Evolutionary conservation across 2,113 vertebrate genomes (phyloP), one percentile per base, ranked within the genome.

Genomic region (Saimiri boliviensis): DNA sequence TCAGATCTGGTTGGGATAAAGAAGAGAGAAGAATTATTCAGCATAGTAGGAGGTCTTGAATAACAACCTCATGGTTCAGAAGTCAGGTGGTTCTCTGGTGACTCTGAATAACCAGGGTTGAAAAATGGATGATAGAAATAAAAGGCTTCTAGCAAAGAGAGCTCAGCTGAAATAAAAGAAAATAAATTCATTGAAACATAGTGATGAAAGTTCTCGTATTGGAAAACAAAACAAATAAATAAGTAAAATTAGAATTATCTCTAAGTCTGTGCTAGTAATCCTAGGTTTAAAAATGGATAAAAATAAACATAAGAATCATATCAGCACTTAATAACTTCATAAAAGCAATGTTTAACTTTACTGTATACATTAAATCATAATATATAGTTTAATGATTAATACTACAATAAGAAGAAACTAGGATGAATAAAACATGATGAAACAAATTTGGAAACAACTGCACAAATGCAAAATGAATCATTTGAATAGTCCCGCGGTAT

Each of bases 231-330:
- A 89, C 11, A 49, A 80, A 87, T 17, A 49, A 80, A 87, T 17
- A 45, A 76, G 52, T 49, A 20, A 49, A 79, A 68, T 76, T 49
- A 91, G 30, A 86, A 82, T 92, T 76, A 32, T n/a, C 42, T 89
- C 66, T 82, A 74, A 30, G 66, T 85, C 71, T 83, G 3, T 88
- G n/a, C 52, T 92, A 82, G 5, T 89, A 58, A 95, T 84, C 32
- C 77, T 20, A 47, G 9, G 90, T 90, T 77, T 70, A 49, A 95
- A 77, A 76, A 93, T 74, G 79, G 95, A 35, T 63, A 42, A 94
- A 91, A 89, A 45, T 84, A 60, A 85, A 12, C 13, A 37, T 70
- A 60, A 56, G 66, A 80, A 21, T 89, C 32, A 47, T n/a, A 42
- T 8, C 32, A 76, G 4, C 17, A 19, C 19, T 95, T 91, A 84